Conservation (phyloP, 2,797 vertebrate species). For the Cynopterus sphinx region DNA sequence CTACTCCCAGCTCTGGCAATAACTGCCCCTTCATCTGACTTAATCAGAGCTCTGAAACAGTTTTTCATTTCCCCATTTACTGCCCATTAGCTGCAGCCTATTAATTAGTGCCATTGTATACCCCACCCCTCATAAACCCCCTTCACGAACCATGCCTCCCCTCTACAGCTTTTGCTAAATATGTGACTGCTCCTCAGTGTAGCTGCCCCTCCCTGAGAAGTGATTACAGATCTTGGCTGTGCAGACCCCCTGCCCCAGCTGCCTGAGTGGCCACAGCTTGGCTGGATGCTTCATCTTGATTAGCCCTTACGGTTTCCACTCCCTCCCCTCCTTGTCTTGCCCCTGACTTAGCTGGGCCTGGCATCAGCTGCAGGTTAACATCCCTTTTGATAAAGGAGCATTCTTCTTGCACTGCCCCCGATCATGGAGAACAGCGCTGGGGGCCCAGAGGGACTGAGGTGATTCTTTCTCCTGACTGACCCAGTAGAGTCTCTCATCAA, state of each 20-base stretch:
- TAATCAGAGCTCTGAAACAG: conserved; percentile 41
- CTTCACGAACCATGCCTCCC: background rate
- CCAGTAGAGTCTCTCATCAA: background rate
- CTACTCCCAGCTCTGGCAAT: background rate
- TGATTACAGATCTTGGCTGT: conserved; percentile 55
- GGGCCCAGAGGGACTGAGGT: background rate
- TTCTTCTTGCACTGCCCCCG: background rate
- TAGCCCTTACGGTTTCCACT: conserved; percentile 44
- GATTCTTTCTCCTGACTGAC: background rate
- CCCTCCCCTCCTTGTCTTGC: background rate
- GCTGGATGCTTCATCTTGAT: conserved; percentile 58
- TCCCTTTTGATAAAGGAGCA: background rate
- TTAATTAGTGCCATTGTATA: conserved; percentile 58
- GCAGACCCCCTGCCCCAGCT: conserved; percentile 56
- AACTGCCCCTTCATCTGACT: background rate
- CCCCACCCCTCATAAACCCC: background rate
- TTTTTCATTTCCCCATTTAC: conserved; percentile 10
- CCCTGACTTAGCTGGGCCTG: background rate
- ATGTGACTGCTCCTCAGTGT: background rate
- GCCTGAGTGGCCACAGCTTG: conserved; percentile 13
- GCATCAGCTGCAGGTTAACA: background rate
- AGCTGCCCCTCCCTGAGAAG: conserved; percentile 41
- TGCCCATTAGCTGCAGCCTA: conserved; percentile 44
- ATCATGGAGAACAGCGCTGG: background rate
- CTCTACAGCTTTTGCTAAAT: conserved; percentile 42